phyloP scores from a whole-genome alignment of 2,888 invertebrate species.

The Thymelicus acteon region DNA sequence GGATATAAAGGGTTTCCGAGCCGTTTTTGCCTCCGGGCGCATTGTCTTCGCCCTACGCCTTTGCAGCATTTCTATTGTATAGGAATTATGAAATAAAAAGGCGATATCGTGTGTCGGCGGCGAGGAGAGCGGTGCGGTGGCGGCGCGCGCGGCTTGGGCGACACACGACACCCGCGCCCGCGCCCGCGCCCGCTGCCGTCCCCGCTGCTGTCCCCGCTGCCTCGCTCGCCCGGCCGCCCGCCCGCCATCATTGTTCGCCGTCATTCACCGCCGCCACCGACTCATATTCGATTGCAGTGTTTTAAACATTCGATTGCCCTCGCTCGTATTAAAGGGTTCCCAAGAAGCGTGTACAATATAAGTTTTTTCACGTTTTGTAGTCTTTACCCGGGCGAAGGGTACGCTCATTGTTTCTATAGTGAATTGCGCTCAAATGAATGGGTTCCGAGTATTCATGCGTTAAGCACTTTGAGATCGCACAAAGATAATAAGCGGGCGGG shows the following conservation, averaged over 20 bases:
- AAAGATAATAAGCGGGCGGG: conserved; percentile 77
- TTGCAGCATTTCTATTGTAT: conserved; percentile 75
- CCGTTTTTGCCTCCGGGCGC: conserved; percentile 81
- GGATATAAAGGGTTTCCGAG: conserved; percentile 82
- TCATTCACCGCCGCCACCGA: conserved; percentile 65
- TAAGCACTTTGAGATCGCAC: conserved; percentile 74
- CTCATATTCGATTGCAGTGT: conserved; percentile 81
- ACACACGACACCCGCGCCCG: conserved; percentile 55
- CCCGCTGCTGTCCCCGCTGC: conserved; percentile 39
- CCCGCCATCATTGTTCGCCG: conserved; percentile 57
- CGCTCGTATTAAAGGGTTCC: conserved; percentile 78
- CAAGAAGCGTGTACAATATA: conserved; percentile 74
- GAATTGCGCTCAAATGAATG: conserved; percentile 78
- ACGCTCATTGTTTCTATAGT: conserved; percentile 79
- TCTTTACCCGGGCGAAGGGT: conserved; percentile 78
- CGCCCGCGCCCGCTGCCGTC: conserved; percentile 47
- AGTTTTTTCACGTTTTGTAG: conserved; percentile 69
- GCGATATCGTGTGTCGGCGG: conserved; percentile 80
- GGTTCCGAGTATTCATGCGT: conserved; percentile 71
- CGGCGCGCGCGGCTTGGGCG: conserved; percentile 50
- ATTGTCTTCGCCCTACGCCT: conserved; percentile 83
- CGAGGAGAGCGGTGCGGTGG: conserved; percentile 41
- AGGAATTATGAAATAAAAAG: conserved; percentile 83
- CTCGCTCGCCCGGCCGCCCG: conserved; percentile 47
- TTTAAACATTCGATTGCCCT: conserved; percentile 84